Conservation (phyloP, 2,797 vertebrate genomes). For the Calcarius lapponicus region DNA sequence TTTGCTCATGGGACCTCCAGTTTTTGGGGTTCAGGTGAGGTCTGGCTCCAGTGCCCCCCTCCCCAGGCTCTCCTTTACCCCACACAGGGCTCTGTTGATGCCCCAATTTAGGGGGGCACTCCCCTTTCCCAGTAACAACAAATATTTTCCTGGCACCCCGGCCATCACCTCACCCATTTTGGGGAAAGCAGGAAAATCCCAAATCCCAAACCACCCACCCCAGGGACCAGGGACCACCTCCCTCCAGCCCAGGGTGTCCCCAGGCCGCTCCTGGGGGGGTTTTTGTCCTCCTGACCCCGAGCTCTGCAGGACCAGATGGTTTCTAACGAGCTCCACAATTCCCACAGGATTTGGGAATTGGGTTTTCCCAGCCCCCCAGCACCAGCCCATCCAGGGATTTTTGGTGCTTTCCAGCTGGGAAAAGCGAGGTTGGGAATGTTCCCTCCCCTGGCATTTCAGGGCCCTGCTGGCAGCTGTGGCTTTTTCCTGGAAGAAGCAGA, state of each 20-base stretch:
- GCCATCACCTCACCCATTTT: fast-evolving
- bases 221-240: background rate
- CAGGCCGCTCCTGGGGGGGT: fast-evolving
- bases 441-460: background rate
- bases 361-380: background rate
- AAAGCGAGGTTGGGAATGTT: background rate
- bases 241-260: background rate
- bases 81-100: background rate
- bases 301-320: background rate
- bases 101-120: background rate
- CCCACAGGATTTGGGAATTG: background rate
- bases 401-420: background rate
- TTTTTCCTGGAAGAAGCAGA: conserved; percentile 45
- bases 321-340: background rate
- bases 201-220: fast-evolving
- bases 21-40: background rate
- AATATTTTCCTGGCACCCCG: fast-evolving
- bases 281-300: background rate
- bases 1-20: too few relatives aligned
- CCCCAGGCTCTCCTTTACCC: background rate
- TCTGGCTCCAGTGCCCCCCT: background rate
- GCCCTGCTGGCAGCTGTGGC: background rate
- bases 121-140: fast-evolving
- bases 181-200: background rate
- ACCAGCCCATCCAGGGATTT: background rate